Evolutionary conservation across 2,113 vertebrate species (phyloP).

Genomic region (Piaya cayana): DNA sequence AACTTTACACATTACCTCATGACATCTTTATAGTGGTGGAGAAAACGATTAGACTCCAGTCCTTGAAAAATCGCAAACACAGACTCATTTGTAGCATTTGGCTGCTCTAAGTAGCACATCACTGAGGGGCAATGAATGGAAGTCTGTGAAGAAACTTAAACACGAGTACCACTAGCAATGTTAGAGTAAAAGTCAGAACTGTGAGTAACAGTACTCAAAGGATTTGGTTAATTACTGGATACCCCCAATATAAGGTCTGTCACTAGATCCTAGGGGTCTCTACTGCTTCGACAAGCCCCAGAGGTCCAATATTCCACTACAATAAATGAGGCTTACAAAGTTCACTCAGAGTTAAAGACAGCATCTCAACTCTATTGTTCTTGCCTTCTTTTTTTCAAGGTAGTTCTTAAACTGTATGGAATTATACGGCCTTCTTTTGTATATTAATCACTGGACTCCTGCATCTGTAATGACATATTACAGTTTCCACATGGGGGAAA

Average conservation of each 20-base stretch:
- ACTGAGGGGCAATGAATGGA: slow-evolving; percentile 64
- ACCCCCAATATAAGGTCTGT: slow-evolving; percentile 45
- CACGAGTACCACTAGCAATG: slow-evolving; percentile 58
- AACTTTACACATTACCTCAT: slow-evolving; percentile 56
- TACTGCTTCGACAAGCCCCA: not conserved
- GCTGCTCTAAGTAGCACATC: slow-evolving; percentile 68
- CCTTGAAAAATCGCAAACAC: slow-evolving; percentile 51
- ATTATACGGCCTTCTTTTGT: slow-evolving; percentile 10
- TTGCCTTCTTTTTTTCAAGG: not conserved
- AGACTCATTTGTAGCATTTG: slow-evolving; percentile 61
- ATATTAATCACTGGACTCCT: slow-evolving; percentile 8
- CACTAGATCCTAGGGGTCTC: slow-evolving; percentile 37
- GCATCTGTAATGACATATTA: slow-evolving; percentile 51
- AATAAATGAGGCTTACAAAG: slow-evolving; percentile 36
- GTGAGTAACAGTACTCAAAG: slow-evolving; percentile 58
- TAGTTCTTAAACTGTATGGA: not conserved
- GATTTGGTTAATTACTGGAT: slow-evolving; percentile 58
- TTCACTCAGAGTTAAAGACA: slow-evolving; percentile 36
- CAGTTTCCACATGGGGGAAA: slow-evolving; percentile 51
- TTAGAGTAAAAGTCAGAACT: slow-evolving; percentile 64
- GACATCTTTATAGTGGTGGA: slow-evolving; percentile 44
- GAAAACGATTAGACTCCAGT: slow-evolving; percentile 38
- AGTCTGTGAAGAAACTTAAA: slow-evolving; percentile 60
- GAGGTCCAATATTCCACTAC: slow-evolving; percentile 10
- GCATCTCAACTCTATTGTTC: not conserved